These are phyloP conservation scores for Brachystomella parvula DNA, from an alignment of 1,140 invertebrate species.

Conservation along the genomic window DNA sequence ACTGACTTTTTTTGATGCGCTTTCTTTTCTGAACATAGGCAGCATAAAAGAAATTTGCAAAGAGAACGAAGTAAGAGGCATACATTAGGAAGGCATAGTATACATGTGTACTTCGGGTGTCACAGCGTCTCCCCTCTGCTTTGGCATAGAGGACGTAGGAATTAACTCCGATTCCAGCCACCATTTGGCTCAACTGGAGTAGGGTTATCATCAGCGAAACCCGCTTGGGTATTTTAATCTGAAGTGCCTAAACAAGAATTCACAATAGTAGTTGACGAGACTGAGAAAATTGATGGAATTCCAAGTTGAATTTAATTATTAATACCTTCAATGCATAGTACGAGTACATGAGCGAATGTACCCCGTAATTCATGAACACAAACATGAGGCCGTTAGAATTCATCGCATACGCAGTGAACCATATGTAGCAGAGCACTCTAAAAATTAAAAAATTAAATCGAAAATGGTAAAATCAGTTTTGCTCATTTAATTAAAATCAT, in stretches of 20 bases:
- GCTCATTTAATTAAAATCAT: too few species aligned
- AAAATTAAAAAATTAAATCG: background rate
- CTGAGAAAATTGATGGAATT: background rate
- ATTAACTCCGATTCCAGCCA: constrained; percentile 14
- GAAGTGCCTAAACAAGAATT: background rate
- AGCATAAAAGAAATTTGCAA: constrained; percentile 81
- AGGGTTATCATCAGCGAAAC: constrained; percentile 15
- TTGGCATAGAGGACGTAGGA: background rate
- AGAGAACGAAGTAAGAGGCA: constrained; percentile 82
- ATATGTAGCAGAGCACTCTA: background rate
- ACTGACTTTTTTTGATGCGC: background rate
- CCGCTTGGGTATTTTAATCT: constrained; percentile 8
- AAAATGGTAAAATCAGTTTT: too few species aligned
- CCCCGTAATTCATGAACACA: constrained; percentile 11
- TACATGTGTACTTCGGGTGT: constrained; percentile 59
- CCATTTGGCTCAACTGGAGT: constrained; percentile 23
- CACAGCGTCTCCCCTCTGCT: background rate
- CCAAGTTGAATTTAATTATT: constrained; percentile 3
- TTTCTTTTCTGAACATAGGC: constrained; percentile 55
- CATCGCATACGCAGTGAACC: too few species aligned
- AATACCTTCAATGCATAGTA: constrained; percentile 17
- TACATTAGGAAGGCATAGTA: constrained; percentile 88
- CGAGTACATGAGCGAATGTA: constrained; percentile 20
- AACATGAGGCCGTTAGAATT: too few species aligned
- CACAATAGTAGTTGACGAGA: background rate